These are phyloP conservation scores for Idaea dimidiata DNA, from an alignment of 2,888 invertebrate genomes.

Conservation along the genomic window DNA sequence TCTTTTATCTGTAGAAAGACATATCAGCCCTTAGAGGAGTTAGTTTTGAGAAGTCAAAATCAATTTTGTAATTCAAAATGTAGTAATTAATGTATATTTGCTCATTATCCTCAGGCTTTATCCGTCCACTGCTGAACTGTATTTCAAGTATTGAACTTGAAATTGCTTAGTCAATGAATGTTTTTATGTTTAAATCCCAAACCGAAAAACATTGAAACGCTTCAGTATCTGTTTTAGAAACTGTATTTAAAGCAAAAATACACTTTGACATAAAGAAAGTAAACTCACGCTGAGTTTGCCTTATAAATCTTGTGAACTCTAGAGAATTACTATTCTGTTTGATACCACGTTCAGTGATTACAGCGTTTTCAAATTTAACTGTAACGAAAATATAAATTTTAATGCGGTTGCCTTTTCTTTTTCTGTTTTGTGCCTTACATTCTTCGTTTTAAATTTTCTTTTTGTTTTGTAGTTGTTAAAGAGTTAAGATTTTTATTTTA, in stretches of 20 bases:
- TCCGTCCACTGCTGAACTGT: no score
- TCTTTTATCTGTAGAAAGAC: no score
- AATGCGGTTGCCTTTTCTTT: background rate
- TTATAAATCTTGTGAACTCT: conserved; percentile 58
- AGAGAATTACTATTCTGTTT: conserved; percentile 43
- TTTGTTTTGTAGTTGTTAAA: no score
- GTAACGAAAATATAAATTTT: conserved; percentile 4
- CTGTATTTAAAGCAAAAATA: conserved; percentile 44
- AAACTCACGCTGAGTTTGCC: conserved; percentile 52
- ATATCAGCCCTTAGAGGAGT: no score
- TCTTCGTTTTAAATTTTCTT: background rate
- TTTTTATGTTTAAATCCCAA: background rate
- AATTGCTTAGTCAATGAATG: background rate
- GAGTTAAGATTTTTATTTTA: no score
- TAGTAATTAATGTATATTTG: no score
- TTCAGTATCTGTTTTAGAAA: conserved; percentile 17
- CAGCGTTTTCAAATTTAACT: conserved; percentile 21
- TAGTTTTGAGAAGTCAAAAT: no score
- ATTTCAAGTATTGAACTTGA: no score
- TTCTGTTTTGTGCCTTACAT: background rate
- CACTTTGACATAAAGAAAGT: conserved; percentile 68
- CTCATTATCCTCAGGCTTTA: no score
- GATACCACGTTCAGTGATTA: conserved; percentile 43
- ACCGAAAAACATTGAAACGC: conserved; percentile 10
- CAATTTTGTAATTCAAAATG: no score